A percentile compares a stretch with the other conserved stretches of the same genome.
These are phyloP conservation scores for Plumapathes pennacea DNA, from an alignment of 92 coral and sea anemone genomes.

Conservation along the genomic window DNA sequence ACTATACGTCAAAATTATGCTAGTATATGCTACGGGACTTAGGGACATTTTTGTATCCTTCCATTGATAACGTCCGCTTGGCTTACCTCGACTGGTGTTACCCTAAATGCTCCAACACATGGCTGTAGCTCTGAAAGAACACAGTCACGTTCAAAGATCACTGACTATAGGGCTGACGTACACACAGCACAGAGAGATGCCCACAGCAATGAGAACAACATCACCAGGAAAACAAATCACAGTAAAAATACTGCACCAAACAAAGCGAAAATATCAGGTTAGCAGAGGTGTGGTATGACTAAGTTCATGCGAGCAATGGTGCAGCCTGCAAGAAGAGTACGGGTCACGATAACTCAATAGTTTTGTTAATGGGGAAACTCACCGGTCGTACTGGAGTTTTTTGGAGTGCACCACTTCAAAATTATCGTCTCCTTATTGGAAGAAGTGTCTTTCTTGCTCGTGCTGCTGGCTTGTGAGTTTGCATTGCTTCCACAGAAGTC, in stretches of 20 bases:
- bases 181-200: no score
- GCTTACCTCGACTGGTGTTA: conserved; percentile 92
- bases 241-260: no score
- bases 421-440: conserved; percentile 74
- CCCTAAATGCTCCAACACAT: conserved; percentile 83
- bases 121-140: conserved; percentile 72
- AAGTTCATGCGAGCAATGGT: no score
- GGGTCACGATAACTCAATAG: no score
- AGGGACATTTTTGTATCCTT: neutral
- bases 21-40: neutral
- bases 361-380: neutral
- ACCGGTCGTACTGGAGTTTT: conserved; percentile 74
- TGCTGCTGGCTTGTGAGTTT: no score
- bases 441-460: conserved; percentile 53
- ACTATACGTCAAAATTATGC: no score
- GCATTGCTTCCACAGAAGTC: conserved; percentile 62
- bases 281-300: no score
- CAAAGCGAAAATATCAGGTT: no score
- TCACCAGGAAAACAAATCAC: no score
- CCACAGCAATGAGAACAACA: no score
- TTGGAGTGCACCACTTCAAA: conserved; percentile 98
- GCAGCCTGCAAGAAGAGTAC: no score
- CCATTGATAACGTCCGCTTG: neutral
- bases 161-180: no score
- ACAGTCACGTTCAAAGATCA: neutral